Base-by-base conservation (phyloP, 2,888 invertebrate species). In the Stenichneumon culpator region DNA sequence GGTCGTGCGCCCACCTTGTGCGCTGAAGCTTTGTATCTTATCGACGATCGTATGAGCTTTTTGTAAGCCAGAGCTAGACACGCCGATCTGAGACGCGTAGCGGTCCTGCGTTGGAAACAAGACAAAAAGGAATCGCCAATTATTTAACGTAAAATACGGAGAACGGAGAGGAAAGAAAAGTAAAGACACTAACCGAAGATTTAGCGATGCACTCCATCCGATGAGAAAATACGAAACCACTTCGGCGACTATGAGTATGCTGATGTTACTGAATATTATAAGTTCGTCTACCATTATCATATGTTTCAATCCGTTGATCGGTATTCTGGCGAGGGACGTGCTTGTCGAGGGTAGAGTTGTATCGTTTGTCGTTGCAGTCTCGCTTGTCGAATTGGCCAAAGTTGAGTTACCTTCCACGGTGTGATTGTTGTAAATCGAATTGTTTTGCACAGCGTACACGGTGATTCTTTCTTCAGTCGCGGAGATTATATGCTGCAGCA, bases 11-110 rank as follows among this genome's bases (percentile, higher is more conserved):
- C n/a, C 81, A 91, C 91, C 89, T 91, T 90, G 82, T 91, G 88
- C 4, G 90, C 90, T 16, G 89, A 89, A 22, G 90, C 88, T 47
- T 89, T 85, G 79, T 88, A 90, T 82, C 90, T 86, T 63, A 91
- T 83, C 16, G 92, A 92, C 25, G 91, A 90, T 36, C 92, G 84
- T 60, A 93, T 86, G 4, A 93, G 82, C 83, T 93, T 93, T 80
- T 90, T 91, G 85, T 93, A 94, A 52, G 92, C 87, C 79, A 93
- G 86, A 4, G 93, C 91, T 16, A 93, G 84, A 87, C 92, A 93
- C 44, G 93, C 93, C 25, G 93, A 91, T 67, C 93, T 89, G 68
- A 93, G 68, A 67, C 93, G 88, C 68, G 89, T 89, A 22, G 93
- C 93, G 52, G 94, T 93, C 83, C 94, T 93, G 86, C 44, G 84